Evolutionary conservation across 2,888 invertebrate species (phyloP), one percentile per base, ranked within the genome.

Genomic region (Thumatha senex): DNA sequence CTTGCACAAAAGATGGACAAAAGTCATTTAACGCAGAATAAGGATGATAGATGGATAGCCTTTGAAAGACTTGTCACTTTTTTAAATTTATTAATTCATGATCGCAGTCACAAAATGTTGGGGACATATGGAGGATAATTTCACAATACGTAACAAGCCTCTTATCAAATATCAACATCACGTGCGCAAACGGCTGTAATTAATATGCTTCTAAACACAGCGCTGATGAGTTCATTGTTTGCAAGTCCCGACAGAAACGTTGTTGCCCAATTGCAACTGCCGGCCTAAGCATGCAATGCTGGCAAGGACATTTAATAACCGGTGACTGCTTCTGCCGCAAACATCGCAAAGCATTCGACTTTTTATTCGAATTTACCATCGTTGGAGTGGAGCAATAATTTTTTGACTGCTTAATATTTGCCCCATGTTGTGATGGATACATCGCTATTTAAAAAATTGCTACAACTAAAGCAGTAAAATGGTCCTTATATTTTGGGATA

Each of bases 181-280:
- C 68, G 67, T 72, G 57, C 56, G 58, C 65, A 72, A 72, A 69
- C 67, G 70, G 66, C 70, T 59, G 78, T 74, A 86, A 84, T 87
- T 87, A 86, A 86, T 81, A 82, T 79, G 73, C 80, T 73, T 74
- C 72, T 68, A 72, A 66, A 78, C 79, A 72, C 71, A 63, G 66
- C 69, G 63, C 57, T 81, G 86, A 84, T 86, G 89, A 84, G 86
- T 86, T 84, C 86, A 86, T 86, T 87, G 86, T 88, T 88, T 86
- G 84, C 80, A 77, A 81, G 83, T 77, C 73, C 59, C 68, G 74
- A 80, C 81, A 80, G 80, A 85, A 83, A 80, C 81, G 73, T 61
- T 67, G 71, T 88, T 87, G 78, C 85, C 71, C 77, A 86, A 88
- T 71, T 60, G 66, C 67, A 75, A 70, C 72, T n/a, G n/a, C 18